Evolutionary conservation across 2,113 vertebrate genomes (phyloP).

Genomic region (Willisornis vidua): DNA sequence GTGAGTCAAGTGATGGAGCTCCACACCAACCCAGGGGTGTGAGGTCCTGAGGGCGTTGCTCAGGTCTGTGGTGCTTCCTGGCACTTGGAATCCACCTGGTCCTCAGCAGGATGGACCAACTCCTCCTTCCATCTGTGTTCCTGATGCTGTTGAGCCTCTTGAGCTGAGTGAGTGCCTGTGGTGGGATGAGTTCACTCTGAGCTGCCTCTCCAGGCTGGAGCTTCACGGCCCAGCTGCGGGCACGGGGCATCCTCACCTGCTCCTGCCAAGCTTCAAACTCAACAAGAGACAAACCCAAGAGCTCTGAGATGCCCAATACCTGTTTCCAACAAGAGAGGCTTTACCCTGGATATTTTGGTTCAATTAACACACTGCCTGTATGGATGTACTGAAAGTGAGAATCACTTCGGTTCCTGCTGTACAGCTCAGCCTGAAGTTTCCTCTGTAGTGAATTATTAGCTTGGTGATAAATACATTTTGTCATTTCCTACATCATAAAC

Average conservation of each 20-base stretch:
- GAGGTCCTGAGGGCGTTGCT: neutral
- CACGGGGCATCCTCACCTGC: fast-evolving
- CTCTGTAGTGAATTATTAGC: slow-evolving; percentile 9
- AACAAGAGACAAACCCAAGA: neutral
- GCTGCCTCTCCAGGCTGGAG: neutral
- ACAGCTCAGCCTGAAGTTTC: neutral
- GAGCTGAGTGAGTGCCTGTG: neutral
- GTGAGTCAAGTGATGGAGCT: neutral
- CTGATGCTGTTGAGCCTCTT: neutral
- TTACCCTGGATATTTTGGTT: neutral
- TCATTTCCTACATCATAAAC: slow-evolving; percentile 45
- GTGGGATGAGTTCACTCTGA: fast-evolving
- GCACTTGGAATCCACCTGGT: neutral
- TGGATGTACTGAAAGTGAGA: neutral
- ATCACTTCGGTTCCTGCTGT: neutral
- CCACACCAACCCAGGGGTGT: fast-evolving
- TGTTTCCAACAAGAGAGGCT: neutral
- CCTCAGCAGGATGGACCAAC: neutral
- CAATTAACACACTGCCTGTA: neutral
- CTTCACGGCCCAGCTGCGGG: neutral
- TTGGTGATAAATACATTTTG: slow-evolving; percentile 39
- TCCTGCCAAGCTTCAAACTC: neutral
- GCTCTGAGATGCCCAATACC: neutral
- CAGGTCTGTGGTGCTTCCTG: fast-evolving
- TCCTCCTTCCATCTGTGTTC: neutral